phyloP scores from a whole-genome alignment of 2,113 vertebrate species.

The Syrrhaptes paradoxus region DNA sequence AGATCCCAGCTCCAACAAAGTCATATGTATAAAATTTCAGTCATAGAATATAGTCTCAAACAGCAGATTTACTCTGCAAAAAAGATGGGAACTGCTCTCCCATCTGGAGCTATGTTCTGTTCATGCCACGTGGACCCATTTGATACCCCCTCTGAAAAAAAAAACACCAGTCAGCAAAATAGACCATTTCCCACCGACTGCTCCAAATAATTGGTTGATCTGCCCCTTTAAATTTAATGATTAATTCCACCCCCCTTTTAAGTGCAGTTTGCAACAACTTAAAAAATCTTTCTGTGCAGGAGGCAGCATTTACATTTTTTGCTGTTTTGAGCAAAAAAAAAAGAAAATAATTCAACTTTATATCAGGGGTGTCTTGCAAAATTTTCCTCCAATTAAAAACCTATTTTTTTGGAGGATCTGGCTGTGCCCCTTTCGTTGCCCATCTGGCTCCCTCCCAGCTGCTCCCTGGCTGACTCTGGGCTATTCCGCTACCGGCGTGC shows the following conservation, averaged over 20 bases:
- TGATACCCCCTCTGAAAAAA: conserved; percentile 15
- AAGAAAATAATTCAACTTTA: conserved; percentile 70
- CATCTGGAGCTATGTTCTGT: conserved; percentile 69
- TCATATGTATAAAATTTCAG: conserved; percentile 81
- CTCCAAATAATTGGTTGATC: conserved; percentile 25
- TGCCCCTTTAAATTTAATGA: conserved; percentile 40
- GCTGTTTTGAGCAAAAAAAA: conserved; percentile 59
- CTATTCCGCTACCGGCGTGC: conserved; percentile 41
- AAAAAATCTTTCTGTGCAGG: background rate
- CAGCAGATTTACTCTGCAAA: conserved; percentile 70
- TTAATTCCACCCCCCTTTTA: conserved; percentile 36
- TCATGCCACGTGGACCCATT: conserved; percentile 52
- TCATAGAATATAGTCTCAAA: conserved; percentile 69
- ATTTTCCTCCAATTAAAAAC: conserved; percentile 48
- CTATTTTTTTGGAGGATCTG: conserved; percentile 14
- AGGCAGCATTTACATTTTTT: conserved; percentile 64
- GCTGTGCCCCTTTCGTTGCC: conserved; percentile 67
- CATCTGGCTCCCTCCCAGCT: conserved; percentile 71
- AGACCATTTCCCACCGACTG: conserved; percentile 46
- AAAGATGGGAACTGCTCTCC: conserved; percentile 70
- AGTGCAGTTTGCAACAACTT: conserved; percentile 36
- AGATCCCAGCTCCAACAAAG: conserved; percentile 78
- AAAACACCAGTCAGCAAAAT: conserved; percentile 38
- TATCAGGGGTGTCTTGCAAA: conserved; percentile 53
- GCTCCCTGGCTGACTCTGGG: conserved; percentile 61